Evolutionary conservation across 2,797 vertebrate species (phyloP), one percentile per base, ranked within the genome.

Genomic region (Pelobates cultripes): DNA sequence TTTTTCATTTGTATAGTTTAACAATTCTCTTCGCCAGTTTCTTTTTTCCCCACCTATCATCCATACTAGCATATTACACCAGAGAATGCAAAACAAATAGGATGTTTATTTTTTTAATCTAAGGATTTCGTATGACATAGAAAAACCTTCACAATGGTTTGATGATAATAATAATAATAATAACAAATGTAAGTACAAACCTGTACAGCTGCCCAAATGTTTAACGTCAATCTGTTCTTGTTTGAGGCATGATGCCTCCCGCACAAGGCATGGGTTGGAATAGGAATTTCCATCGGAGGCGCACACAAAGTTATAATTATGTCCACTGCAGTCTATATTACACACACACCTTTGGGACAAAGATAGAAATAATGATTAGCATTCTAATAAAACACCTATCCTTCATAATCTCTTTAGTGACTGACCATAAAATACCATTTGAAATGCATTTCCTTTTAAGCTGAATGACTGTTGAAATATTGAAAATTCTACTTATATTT

Each of bases 291-390:
- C 96, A 78, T 98, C 96, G 4, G 96, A 97, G 87, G 96, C 97
- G 69, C 97, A 99, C 2, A 98, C 97, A 0, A 96, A 96, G 89
- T 99, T 99, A 81, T 97, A 95, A 45, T 97, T 98, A 92, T 97
- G 96, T 44, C 97, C 96, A 55, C 96, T 98, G 94, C 97, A 99
- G 91, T 98, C 96, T 87, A 99, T 97, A 89, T 98, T 98, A 89
- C 97, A 98, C 1, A 99, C 97, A 91, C 97, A 99, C 92, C 97
- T 98, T 91, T 85, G 85, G 80, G 85, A 87, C 77, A 87, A 6
- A 73, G 69, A 61, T 42, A 10, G 13, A 10, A 42, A 40, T 51
- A 57, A 41, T 47, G 55, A 10, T 57, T 57, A 57, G 9, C 2
- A 12, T 14, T 4, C 1, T 57, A 15, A 12, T 57, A 15, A 57